These are phyloP conservation scores for Mastomys coucha DNA, from an alignment of 2,113 vertebrate genomes.

Conservation along the genomic window DNA sequence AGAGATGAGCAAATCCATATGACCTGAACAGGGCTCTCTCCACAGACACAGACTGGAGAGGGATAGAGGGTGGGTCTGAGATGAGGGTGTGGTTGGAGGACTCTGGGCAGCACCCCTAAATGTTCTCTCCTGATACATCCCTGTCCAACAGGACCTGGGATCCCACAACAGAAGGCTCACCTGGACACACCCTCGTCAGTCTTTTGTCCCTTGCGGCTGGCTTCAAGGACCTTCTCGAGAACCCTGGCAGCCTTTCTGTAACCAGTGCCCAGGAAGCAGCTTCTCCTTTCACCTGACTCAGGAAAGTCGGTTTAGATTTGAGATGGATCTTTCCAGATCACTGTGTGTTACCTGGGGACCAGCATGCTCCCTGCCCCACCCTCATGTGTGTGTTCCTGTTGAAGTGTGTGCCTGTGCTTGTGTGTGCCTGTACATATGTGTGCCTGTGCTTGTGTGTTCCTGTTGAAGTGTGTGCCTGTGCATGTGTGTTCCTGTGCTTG, in stretches of 20 bases:
- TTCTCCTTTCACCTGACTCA: neutral
- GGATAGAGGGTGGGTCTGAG: neutral
- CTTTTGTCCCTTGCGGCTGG: neutral
- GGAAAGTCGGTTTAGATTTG: neutral
- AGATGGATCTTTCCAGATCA: neutral
- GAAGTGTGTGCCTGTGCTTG: neutral
- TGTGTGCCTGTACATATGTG: neutral
- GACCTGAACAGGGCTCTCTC: neutral
- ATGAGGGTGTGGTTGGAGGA: neutral
- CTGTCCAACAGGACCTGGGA: neutral
- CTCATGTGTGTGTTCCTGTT: neutral
- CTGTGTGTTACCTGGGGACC: neutral
- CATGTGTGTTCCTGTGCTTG: no score
- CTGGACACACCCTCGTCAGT: neutral
- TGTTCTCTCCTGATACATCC: neutral
- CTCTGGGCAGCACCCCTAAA: neutral
- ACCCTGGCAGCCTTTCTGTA: neutral
- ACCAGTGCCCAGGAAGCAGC: neutral
- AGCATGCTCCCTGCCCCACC: neutral
- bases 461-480: neutral
- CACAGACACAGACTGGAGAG: neutral
- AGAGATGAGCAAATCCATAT: no score
- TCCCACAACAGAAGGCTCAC: neutral
- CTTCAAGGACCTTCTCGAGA: neutral
- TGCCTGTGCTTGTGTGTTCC: neutral